A percentile compares a stretch with the other conserved stretches of the same genome.
These are phyloP conservation scores for Pachymerium ferrugineum DNA, from an alignment of 2,888 invertebrate species.

Conservation along the genomic window DNA sequence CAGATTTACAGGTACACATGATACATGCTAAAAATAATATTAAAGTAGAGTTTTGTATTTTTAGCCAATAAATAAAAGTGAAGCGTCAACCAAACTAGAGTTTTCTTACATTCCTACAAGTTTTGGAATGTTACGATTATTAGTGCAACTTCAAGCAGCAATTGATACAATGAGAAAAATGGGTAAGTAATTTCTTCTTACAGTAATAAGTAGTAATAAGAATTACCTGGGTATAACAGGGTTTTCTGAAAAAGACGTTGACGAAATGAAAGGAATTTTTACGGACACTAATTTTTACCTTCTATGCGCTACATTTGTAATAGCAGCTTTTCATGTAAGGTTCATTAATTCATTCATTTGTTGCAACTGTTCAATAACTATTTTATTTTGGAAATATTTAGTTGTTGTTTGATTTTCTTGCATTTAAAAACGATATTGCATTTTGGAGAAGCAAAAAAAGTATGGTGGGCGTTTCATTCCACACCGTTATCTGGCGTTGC, in stretches of 20 bases:
- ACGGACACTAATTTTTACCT: slow-evolving; percentile 91
- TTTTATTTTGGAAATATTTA: slow-evolving; percentile 51
- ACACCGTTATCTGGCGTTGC: slow-evolving; percentile 87
- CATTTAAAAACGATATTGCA: slow-evolving; percentile 94
- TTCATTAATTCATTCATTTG: neutral
- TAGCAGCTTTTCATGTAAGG: slow-evolving; percentile 90
- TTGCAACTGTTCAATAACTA: neutral
- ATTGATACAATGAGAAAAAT: slow-evolving; percentile 59
- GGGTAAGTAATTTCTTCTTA: slow-evolving; percentile 28
- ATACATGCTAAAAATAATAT: too few species aligned
- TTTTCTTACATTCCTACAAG: slow-evolving; percentile 69
- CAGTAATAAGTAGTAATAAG: neutral
- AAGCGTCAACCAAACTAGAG: neutral
- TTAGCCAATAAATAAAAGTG: neutral
- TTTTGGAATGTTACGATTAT: slow-evolving; percentile 65
- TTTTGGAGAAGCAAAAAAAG: slow-evolving; percentile 86
- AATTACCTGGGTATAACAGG: slow-evolving; percentile 55
- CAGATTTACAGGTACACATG: neutral
- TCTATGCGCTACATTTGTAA: slow-evolving; percentile 78
- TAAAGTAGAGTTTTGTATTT: neutral
- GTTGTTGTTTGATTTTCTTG: slow-evolving; percentile 91
- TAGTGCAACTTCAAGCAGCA: slow-evolving; percentile 69
- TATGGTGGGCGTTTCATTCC: slow-evolving; percentile 78
- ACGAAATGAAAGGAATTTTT: slow-evolving; percentile 94
- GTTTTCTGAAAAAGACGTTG: slow-evolving; percentile 87